Evolutionary conservation across 2,113 vertebrate species (phyloP).

Genomic region (Phainopepla nitens): DNA sequence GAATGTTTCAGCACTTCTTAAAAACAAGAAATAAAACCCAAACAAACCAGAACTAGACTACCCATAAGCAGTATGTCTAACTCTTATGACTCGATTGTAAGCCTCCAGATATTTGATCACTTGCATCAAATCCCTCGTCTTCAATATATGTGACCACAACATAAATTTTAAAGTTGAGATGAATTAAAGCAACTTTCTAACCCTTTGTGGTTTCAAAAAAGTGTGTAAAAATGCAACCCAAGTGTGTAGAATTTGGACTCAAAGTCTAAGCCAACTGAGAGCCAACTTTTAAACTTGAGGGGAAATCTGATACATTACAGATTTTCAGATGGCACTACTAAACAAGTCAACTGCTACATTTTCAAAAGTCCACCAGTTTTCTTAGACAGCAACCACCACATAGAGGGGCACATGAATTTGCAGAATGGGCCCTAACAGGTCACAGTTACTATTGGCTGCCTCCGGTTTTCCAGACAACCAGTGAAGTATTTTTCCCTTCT

Average conservation of each 20-base stretch:
- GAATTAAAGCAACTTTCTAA: constrained; percentile 46
- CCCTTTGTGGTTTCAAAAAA: constrained; percentile 12
- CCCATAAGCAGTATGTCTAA: neutral
- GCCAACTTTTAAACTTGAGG: neutral
- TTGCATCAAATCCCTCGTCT: constrained; percentile 23
- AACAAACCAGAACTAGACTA: constrained; percentile 32
- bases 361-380: neutral
- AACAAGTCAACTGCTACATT: neutral
- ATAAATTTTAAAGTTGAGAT: constrained; percentile 46
- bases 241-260: neutral
- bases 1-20: constrained; percentile 38
- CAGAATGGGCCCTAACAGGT: neutral
- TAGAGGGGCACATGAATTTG: neutral
- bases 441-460: neutral
- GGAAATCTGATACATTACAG: neutral
- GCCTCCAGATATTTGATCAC: constrained; percentile 2
- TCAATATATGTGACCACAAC: constrained; percentile 28
- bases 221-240: neutral
- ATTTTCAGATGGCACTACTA: neutral
- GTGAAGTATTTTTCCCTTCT: neutral
- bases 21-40: constrained; percentile 46
- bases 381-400: neutral
- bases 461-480: neutral
- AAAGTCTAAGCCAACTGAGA: neutral
- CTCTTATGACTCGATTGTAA: neutral